Evolutionary conservation across 1,140 invertebrate genomes (phyloP).

Genomic region (Pseudomyrmex pallidus): DNA sequence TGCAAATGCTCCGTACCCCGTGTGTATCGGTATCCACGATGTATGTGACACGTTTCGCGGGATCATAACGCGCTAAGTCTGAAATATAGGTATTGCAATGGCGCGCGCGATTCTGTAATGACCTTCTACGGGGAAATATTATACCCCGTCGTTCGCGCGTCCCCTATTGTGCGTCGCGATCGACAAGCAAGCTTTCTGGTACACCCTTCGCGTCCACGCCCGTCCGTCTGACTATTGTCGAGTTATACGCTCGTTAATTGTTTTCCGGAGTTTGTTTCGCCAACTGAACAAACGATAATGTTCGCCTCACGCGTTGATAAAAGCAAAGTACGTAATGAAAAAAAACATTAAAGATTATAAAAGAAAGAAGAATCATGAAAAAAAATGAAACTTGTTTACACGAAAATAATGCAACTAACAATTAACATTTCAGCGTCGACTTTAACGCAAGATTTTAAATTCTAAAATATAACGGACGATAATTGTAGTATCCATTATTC

Average conservation of each 20-base stretch:
- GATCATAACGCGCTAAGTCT: constrained; percentile 71
- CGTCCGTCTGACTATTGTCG: no score
- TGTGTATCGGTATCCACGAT: not conserved
- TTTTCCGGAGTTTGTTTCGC: constrained; percentile 12
- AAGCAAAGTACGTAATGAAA: no score
- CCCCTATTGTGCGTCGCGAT: not conserved
- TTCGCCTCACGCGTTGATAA: no score
- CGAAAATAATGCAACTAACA: no score
- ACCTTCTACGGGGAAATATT: constrained; percentile 20
- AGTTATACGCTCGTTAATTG: not conserved
- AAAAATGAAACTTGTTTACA: no score
- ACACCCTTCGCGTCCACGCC: not conserved
- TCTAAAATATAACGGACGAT: no score
- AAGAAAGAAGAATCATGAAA: no score
- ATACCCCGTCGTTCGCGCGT: not conserved
- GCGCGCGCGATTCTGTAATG: constrained; percentile 23
- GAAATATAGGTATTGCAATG: constrained; percentile 69
- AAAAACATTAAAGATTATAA: no score
- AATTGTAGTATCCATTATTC: no score
- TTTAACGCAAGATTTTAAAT: no score
- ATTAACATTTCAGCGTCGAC: no score
- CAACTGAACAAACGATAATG: not conserved
- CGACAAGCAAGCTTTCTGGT: not conserved
- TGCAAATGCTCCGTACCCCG: not conserved
- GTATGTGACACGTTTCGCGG: constrained; percentile 39